These are phyloP conservation scores for Serranus cabrilla DNA, from an alignment of 2,797 vertebrate genomes.

Conservation along the genomic window DNA sequence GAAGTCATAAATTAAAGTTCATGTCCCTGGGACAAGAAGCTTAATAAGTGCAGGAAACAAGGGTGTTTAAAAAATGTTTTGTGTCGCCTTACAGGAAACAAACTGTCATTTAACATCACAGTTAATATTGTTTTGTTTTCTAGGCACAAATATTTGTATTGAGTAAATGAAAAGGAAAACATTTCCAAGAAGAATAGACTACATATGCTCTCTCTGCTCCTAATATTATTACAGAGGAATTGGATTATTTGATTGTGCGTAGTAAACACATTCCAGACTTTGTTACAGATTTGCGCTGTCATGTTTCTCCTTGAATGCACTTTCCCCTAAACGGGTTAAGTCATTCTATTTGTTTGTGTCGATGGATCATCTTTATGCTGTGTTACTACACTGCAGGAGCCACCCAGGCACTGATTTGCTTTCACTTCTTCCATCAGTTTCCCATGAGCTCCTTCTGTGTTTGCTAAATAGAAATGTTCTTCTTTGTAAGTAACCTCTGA, in stretches of 20 bases:
- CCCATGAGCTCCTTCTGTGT: conserved; percentile 40
- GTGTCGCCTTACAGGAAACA: not conserved
- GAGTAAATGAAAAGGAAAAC: not conserved
- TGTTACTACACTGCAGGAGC: conserved; percentile 36
- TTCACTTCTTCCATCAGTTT: conserved; percentile 35
- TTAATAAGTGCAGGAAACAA: conserved; percentile 3
- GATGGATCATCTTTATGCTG: conserved; percentile 43
- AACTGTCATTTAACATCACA: too few species aligned
- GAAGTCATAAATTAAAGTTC: conserved; percentile 18
- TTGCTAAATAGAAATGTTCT: conserved; percentile 38
- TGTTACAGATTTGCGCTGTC: conserved; percentile 51
- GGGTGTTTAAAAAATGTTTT: not conserved
- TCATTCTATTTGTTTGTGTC: conserved; percentile 50
- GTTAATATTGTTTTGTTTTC: too few species aligned
- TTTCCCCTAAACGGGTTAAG: conserved; percentile 51
- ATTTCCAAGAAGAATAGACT: conserved; percentile 4
- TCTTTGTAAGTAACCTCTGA: conserved; percentile 46
- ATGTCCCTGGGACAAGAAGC: not conserved
- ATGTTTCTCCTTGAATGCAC: conserved; percentile 47
- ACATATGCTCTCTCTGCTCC: not conserved
- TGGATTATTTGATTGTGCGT: conserved; percentile 52
- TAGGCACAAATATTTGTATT: too few species aligned
- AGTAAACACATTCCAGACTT: conserved; percentile 68
- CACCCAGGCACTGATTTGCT: conserved; percentile 29
- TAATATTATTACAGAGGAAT: conserved; percentile 52